Evolutionary conservation across 2,888 invertebrate species (phyloP).

Genomic region (Clivina fossor): DNA sequence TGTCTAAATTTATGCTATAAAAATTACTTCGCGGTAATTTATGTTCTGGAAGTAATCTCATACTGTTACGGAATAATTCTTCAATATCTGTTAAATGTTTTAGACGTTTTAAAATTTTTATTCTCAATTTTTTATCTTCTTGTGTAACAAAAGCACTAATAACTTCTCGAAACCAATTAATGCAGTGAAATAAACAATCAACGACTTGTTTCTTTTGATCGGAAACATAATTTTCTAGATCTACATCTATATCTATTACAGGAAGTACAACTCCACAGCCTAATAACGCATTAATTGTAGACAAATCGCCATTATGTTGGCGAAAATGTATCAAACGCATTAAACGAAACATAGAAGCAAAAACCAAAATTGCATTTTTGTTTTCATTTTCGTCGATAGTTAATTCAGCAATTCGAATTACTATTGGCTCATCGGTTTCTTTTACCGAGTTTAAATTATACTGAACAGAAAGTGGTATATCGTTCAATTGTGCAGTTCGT

Average conservation of each 20-base stretch:
- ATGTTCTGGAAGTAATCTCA: slow-evolving; percentile 54
- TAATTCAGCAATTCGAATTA: slow-evolving; percentile 62
- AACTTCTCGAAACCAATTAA: slow-evolving; percentile 79
- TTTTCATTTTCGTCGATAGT: slow-evolving; percentile 41
- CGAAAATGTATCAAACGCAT: slow-evolving; percentile 67
- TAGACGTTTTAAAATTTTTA: slow-evolving; percentile 56
- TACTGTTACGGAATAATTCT: slow-evolving; percentile 52
- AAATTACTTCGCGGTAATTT: slow-evolving; percentile 58
- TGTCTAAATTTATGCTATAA: slow-evolving; percentile 40
- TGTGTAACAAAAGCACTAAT: slow-evolving; percentile 74
- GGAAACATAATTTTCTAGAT: slow-evolving; percentile 59
- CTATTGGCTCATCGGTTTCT: slow-evolving; percentile 62
- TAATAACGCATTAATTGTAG: slow-evolving; percentile 77
- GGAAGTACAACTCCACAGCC: slow-evolving; percentile 81
- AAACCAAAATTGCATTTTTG: slow-evolving; percentile 49
- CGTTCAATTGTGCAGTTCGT: slow-evolving; percentile 53
- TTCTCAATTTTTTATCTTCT: slow-evolving; percentile 57
- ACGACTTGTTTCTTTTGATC: slow-evolving; percentile 57
- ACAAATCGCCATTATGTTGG: slow-evolving; percentile 66
- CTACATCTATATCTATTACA: slow-evolving; percentile 56
- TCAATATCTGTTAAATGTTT: slow-evolving; percentile 58
- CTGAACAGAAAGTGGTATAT: slow-evolving; percentile 58
- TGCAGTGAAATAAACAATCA: slow-evolving; percentile 71
- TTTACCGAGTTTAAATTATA: slow-evolving; percentile 63
- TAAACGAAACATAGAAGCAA: slow-evolving; percentile 73